Percentiles rank a stretch among this genome's conserved stretches.
These are phyloP conservation scores for Heliangelus exortis DNA, from an alignment of 2,797 vertebrate species.

Conservation along the genomic window DNA sequence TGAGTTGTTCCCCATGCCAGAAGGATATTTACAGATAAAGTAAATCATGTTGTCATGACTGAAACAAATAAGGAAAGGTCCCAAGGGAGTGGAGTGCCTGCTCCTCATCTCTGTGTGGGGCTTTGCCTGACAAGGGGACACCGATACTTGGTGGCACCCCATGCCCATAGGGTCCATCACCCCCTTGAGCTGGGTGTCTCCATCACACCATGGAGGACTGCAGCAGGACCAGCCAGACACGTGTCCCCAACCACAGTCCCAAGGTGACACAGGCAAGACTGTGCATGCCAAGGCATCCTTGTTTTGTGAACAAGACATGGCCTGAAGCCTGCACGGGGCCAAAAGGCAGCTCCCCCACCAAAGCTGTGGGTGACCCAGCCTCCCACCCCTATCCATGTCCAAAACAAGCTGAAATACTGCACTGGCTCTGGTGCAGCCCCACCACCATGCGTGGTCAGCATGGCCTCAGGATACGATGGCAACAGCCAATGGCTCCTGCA, in stretches of 20 bases:
- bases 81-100: background rate
- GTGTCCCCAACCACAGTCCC: fast-evolving
- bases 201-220: fast-evolving
- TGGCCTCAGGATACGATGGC: fast-evolving
- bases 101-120: fast-evolving
- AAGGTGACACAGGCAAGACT: fast-evolving
- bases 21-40: constrained; percentile 36
- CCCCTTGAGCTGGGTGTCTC: background rate
- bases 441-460: fast-evolving
- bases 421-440: background rate
- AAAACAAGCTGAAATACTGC: background rate
- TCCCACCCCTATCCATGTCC: fast-evolving
- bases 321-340: background rate
- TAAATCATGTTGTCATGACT: background rate
- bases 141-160: background rate
- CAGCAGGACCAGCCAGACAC: background rate
- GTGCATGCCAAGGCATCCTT: fast-evolving
- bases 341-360: background rate
- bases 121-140: background rate
- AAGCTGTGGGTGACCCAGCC: background rate
- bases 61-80: background rate
- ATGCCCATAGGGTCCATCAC: background rate
- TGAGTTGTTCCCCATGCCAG: background rate
- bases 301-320: background rate
- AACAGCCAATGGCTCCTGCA: background rate